phyloP scores from a whole-genome alignment of 1,140 invertebrate species.

The Planococcus citri region DNA sequence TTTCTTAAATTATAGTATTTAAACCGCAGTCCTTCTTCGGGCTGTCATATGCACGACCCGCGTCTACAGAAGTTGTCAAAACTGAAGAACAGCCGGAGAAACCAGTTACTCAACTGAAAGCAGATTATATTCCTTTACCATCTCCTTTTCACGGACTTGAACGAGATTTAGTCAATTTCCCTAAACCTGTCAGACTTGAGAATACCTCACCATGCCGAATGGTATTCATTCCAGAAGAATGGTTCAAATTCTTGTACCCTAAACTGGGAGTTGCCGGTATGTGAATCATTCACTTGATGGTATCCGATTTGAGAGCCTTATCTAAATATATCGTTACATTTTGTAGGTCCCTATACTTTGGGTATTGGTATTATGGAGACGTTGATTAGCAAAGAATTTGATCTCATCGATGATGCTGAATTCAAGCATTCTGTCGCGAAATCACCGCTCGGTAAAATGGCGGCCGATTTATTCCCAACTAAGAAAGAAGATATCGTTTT shows the following conservation, averaged over 20 bases:
- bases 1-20: background rate
- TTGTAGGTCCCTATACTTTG: conserved; percentile 70
- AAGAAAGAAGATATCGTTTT: conserved; percentile 82
- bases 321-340: background rate
- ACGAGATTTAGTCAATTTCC: conserved; percentile 52
- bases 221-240: conserved; percentile 84
- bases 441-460: conserved; percentile 50
- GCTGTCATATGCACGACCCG: background rate
- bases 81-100: background rate
- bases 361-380: conserved; percentile 63
- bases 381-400: conserved; percentile 81
- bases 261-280: conserved; percentile 80
- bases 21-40: background rate
- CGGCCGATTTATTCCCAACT: conserved; percentile 57
- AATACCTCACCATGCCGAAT: conserved; percentile 61
- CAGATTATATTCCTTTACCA: conserved; percentile 10
- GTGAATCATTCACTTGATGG: background rate
- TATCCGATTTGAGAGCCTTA: background rate
- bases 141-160: conserved; percentile 31
- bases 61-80: background rate
- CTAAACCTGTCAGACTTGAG: conserved; percentile 45
- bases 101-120: background rate
- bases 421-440: conserved; percentile 70
- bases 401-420: conserved; percentile 74
- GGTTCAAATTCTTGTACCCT: conserved; percentile 85